A percentile compares a stretch with the other conserved stretches of the same genome.
These are phyloP conservation scores for Paradisaea rubra DNA, from an alignment of 2,113 vertebrate genomes.

Conservation along the genomic window DNA sequence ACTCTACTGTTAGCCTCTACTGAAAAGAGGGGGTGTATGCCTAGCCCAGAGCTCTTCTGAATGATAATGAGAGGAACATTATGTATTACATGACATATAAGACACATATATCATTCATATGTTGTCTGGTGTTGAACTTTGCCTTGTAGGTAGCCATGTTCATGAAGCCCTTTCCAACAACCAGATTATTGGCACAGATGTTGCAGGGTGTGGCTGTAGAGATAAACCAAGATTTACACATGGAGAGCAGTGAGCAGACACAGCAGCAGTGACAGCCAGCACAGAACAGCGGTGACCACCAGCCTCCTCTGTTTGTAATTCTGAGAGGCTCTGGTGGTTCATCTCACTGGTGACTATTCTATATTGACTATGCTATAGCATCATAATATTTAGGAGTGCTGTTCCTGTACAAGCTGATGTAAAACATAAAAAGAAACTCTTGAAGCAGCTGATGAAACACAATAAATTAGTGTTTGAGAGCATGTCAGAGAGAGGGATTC, in stretches of 20 bases:
- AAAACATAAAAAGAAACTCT: not conserved
- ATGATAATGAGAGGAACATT: not conserved
- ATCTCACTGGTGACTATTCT: not conserved
- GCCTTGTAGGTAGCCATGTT: not conserved
- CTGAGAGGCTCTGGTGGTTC: not conserved
- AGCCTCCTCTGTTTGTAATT: not conserved
- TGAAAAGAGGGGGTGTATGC: not conserved
- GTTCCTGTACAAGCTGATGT: not conserved
- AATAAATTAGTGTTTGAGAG: not conserved
- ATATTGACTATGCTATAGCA: not conserved
- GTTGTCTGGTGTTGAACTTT: not conserved
- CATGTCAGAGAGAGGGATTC: not conserved
- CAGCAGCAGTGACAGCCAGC: not conserved
- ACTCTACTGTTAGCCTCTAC: not conserved
- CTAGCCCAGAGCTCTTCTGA: not conserved
- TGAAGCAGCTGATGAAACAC: not conserved
- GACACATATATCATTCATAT: not conserved
- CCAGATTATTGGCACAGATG: not conserved
- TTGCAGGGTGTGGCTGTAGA: not conserved
- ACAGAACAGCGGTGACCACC: not conserved
- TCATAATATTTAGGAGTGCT: not conserved
- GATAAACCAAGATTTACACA: not conserved
- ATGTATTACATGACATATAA: not conserved
- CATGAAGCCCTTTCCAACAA: not conserved
- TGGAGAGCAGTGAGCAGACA: not conserved